Evolutionary conservation across 2,797 vertebrate genomes (phyloP), one percentile per base, ranked within the genome.

Genomic region (Ambastaia sidthimunki): DNA sequence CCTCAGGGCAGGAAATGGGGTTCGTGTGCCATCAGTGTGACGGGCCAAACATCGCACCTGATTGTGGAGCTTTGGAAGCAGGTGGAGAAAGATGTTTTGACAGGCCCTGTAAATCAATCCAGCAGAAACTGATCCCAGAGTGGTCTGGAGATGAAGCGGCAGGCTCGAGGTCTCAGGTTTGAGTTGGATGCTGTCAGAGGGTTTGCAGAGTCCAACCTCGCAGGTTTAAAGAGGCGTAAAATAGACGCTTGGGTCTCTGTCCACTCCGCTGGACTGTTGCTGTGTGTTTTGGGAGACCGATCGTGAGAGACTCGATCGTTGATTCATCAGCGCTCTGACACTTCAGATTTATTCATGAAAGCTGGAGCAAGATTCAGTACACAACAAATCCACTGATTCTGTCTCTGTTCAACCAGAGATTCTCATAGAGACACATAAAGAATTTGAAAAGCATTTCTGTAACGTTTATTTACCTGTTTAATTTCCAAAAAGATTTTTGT

Each of bases 61-160:
- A 84, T 78, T 77, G 79, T 82, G 77, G 73, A 48, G 44, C 73
- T 59, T 76, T 19, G 66, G 84, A 88, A 86, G 87, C 89, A 92
- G 91, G 90, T 91, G 87, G 85, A 84, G 82, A 90, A 85, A 88
- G 87, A 87, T 91, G 89, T 90, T 92, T 91, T 93, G 92, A 94
- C 92, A 93, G 91, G 88, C 88, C 88, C 90, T 92, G 90, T 93
- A 94, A 94, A 94, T 94, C 93, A 94, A 92, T 93, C 31, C 7
- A 34, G 91, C 91, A 92, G 91, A 93, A 92, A 94, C 94, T 94
- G 93, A 94, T 93, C 91, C 89, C 88, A 86, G 87, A 85, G 91
- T 87, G 86, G 89, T 89, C 87, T 85, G 85, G 89, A 89, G 88
- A 89, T 88, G 88, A 87, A 70, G 60, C 55, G 44, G 86, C 81